phyloP scores from a whole-genome alignment of 1,140 invertebrate species.

The Drosophila arizonae region DNA sequence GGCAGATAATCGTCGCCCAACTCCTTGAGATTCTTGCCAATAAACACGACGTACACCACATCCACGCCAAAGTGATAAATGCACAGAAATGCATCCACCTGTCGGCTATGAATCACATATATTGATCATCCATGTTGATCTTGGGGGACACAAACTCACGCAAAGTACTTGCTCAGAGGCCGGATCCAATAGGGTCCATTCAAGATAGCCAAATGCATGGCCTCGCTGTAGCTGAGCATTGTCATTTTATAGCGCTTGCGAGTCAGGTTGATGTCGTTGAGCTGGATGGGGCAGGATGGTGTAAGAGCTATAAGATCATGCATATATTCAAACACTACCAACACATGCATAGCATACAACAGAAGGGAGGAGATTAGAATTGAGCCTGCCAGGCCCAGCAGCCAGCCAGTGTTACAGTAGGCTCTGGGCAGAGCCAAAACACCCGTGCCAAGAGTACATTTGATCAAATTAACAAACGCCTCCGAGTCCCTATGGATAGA shows the following conservation, averaged over 20 bases:
- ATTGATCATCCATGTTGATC: no score
- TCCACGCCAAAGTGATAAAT: slow-evolving; percentile 57
- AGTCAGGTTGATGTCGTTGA: slow-evolving; percentile 28
- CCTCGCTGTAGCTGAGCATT: slow-evolving; percentile 43
- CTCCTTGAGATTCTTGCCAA: slow-evolving; percentile 51
- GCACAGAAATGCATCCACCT: slow-evolving; percentile 50
- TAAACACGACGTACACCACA: slow-evolving; percentile 58
- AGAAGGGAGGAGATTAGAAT: slow-evolving; percentile 32
- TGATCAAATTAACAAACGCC: slow-evolving; percentile 55
- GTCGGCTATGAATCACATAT: slow-evolving; percentile 6
- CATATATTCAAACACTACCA: slow-evolving; percentile 39
- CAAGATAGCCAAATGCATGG: slow-evolving; percentile 45
- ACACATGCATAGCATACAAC: slow-evolving; percentile 53
- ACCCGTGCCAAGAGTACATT: slow-evolving; percentile 60
- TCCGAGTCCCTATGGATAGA: slow-evolving; percentile 40
- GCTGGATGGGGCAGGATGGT: slow-evolving; percentile 22
- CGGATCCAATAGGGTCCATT: slow-evolving; percentile 38
- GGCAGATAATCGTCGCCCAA: slow-evolving; percentile 48
- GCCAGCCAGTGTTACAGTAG: slow-evolving; percentile 49
- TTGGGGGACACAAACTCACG: slow-evolving; percentile 28
- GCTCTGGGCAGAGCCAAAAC: slow-evolving; percentile 60
- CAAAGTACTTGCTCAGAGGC: slow-evolving; percentile 29
- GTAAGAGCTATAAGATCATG: not conserved
- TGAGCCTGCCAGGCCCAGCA: slow-evolving; percentile 47
- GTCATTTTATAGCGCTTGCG: slow-evolving; percentile 13